Base-by-base conservation (phyloP, 2,888 invertebrate genomes). In the Aspidiotus destructor region DNA sequence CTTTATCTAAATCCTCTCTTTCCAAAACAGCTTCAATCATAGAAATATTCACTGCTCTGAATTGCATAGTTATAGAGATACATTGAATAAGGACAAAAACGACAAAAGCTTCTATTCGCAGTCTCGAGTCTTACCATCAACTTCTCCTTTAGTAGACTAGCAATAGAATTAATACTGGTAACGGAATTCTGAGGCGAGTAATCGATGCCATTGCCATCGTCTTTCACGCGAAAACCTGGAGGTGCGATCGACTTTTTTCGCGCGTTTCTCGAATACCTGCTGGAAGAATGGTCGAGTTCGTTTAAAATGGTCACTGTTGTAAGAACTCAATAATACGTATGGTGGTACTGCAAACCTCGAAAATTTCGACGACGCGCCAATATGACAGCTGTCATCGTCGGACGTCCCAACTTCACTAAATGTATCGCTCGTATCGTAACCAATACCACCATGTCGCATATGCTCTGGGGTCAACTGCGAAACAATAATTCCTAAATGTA, bases 131-230 rank as follows among this genome's bases (percentile, higher is more conserved):
- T 75, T 76, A 87, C 86, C 81, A 90, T 89, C 73, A 91, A 81
- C 78, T 91, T 91, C 76, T 92, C 91, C 74, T 86, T 85, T 13
- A 92, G 80, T 67, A 92, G 78, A 76, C 90, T 90, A 70, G 90
- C 89, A 72, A 92, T 82, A 0, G 90, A 90, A 78, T 90, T 91
- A 73, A 90, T 85, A 60, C 89, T 90, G 0, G 90, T 90, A 74
- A 91, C 86, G 8, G 91, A 91, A 74, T 88, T 86, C 72, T 83
- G 85, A 0, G 86, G 85, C 15, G 68, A 68, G 15, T 62, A 62
- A n/a, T 68, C 68, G 13, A 55, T 10, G 84, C 77, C 75, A 83
- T 82, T 70, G 1, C 28, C 28, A 84, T 82, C 71, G 87, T 85
- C 79, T 80, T 87, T 77, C 80, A 80, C 77, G 79, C 83, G 80